Conservation (phyloP, 2,888 invertebrate genomes). For the Ornithoptera priamus region DNA sequence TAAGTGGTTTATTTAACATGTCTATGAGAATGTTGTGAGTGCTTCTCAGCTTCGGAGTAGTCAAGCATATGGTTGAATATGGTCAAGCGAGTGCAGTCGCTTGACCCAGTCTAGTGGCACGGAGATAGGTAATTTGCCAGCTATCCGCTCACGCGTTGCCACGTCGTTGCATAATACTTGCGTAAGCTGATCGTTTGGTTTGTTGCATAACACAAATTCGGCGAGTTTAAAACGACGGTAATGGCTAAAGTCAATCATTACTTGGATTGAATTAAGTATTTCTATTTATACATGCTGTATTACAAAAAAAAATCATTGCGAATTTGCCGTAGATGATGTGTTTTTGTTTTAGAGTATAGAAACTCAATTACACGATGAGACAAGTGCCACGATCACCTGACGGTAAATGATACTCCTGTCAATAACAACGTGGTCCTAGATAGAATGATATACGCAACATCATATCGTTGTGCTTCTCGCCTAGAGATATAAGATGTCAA, state of each 20-base stretch:
- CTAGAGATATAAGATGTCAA: too few species aligned
- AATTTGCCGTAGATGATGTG: not conserved
- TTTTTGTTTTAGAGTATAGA: too few species aligned
- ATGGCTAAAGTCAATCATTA: slow-evolving; percentile 1
- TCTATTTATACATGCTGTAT: not conserved
- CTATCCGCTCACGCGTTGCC: slow-evolving; percentile 45
- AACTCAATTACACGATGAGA: too few species aligned
- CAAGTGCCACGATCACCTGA: too few species aligned
- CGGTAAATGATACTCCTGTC: too few species aligned
- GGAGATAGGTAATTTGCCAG: slow-evolving; percentile 53
- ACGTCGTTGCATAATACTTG: slow-evolving; percentile 59
- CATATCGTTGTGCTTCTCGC: too few species aligned
- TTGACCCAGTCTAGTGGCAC: slow-evolving; percentile 49
- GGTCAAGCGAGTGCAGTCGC: slow-evolving; percentile 41
- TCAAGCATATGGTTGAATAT: slow-evolving; percentile 19
- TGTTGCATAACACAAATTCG: slow-evolving; percentile 46
- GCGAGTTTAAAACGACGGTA: slow-evolving; percentile 21
- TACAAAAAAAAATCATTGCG: not conserved
- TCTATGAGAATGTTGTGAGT: not conserved
- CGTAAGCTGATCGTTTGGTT: slow-evolving; percentile 47
- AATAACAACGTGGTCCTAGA: too few species aligned
- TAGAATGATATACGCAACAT: too few species aligned
- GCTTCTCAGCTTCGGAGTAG: not conserved
- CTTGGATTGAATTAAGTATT: not conserved
- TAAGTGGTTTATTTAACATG: not conserved